Percentiles rank a stretch among this genome's conserved stretches.
Evolutionary conservation across 2,797 vertebrate genomes (phyloP).

Genomic region (Erpetoichthys calabaricus): DNA sequence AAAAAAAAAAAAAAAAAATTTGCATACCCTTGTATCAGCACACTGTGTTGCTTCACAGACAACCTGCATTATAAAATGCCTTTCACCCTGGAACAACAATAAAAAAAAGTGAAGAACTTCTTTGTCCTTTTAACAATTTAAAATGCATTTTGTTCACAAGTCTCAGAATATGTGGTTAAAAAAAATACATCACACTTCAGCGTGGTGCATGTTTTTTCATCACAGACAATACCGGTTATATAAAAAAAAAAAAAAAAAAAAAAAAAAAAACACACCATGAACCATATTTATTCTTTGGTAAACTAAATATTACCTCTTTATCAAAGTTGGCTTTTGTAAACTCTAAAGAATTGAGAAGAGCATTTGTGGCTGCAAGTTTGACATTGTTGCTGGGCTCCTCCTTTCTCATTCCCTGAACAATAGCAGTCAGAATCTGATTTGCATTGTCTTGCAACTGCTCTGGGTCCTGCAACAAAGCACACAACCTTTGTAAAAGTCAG

Average conservation of each 20-base stretch:
- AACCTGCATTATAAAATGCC: constrained; percentile 98
- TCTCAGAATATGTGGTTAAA: constrained; percentile 16
- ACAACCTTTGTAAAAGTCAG: constrained; percentile 4
- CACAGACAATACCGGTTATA: constrained; percentile 18
- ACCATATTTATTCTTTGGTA: too few relatives aligned
- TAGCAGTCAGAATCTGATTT: constrained; percentile 94
- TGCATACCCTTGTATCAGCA: constrained; percentile 76
- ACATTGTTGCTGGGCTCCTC: constrained; percentile 97
- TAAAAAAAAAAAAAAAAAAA: neutral
- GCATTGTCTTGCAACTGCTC: constrained; percentile 95
- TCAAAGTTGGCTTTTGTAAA: constrained; percentile 97
- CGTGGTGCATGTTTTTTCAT: constrained; percentile 35
- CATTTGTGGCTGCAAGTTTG: constrained; percentile 88
- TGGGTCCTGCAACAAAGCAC: constrained; percentile 58
- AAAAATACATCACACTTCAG: constrained; percentile 30
- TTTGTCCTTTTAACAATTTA: neutral
- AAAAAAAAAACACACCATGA: too few relatives aligned
- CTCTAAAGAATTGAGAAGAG: constrained; percentile 93
- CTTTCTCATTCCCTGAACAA: constrained; percentile 97
- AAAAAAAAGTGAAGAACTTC: constrained; percentile 3
- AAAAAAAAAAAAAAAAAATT: neutral
- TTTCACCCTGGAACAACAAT: constrained; percentile 66
- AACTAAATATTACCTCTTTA: constrained; percentile 64
- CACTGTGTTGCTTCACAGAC: constrained; percentile 97
- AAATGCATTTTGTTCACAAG: constrained; percentile 4